Conservation (phyloP, 2,888 invertebrate species). For the Lycocerus yunnanus region DNA sequence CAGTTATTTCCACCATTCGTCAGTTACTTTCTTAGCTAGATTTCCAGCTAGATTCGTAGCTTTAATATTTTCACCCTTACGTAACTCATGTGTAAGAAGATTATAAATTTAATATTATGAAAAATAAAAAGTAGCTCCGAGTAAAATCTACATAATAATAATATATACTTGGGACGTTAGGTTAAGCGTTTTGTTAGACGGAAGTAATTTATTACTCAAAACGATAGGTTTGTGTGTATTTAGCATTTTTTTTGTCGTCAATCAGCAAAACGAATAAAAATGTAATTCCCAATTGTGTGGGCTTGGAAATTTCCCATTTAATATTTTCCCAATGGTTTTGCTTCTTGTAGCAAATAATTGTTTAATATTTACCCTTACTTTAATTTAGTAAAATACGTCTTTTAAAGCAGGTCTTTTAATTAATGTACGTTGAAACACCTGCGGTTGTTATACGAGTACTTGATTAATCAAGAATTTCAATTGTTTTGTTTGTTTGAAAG, state of each 20-base stretch:
- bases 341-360: background rate
- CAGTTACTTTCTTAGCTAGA: too few relatives aligned
- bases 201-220: background rate
- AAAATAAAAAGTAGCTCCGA: too few relatives aligned
- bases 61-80: too few relatives aligned
- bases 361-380: conserved; percentile 28
- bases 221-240: background rate
- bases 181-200: too few relatives aligned
- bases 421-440: conserved; percentile 40
- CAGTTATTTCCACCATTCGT: too few relatives aligned
- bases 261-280: background rate
- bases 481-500: conserved; percentile 30
- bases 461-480: conserved; percentile 35
- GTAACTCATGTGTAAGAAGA: too few relatives aligned
- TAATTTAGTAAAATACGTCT: conserved; percentile 37
- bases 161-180: background rate
- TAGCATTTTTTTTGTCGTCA: background rate
- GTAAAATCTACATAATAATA: too few relatives aligned
- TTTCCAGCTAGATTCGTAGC: too few relatives aligned
- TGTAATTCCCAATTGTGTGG: background rate
- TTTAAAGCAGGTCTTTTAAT: conserved; percentile 31
- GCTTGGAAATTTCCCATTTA: background rate
- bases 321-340: background rate
- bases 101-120: too few relatives aligned
- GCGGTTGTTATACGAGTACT: conserved; percentile 33